These are phyloP conservation scores for Patella pellucida DNA, from an alignment of 2,888 invertebrate species.

Conservation along the genomic window DNA sequence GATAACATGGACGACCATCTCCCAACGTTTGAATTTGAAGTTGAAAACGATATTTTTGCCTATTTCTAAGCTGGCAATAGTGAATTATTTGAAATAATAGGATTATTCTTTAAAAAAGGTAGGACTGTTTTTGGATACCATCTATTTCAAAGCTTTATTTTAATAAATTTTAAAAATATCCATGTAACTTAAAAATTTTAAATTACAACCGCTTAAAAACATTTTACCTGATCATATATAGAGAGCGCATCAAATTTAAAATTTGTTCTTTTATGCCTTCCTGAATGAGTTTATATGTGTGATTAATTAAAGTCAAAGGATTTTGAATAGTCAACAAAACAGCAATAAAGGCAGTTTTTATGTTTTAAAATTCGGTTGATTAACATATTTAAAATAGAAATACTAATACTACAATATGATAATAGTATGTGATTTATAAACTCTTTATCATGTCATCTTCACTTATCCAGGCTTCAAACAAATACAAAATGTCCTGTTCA, in stretches of 20 bases:
- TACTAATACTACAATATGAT: too few relatives aligned
- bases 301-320: slow-evolving; percentile 27
- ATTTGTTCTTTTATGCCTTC: slow-evolving; percentile 16
- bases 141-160: too few relatives aligned
- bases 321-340: slow-evolving; percentile 30
- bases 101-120: too few relatives aligned
- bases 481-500: neutral
- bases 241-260: slow-evolving; percentile 9
- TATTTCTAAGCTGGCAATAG: too few relatives aligned
- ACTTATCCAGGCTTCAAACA: neutral
- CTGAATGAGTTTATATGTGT: slow-evolving; percentile 22
- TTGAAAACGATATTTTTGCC: too few relatives aligned
- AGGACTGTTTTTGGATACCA: too few relatives aligned
- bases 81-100: too few relatives aligned
- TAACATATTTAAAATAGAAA: slow-evolving; percentile 25
- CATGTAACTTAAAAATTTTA: slow-evolving; percentile 14
- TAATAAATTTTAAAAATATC: slow-evolving; percentile 12
- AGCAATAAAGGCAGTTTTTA: slow-evolving; percentile 26
- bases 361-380: slow-evolving; percentile 21
- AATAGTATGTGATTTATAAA: slow-evolving; percentile 22
- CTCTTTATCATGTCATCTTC: neutral
- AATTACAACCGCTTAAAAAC: too few relatives aligned
- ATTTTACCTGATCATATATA: slow-evolving; percentile 18
- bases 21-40: too few relatives aligned
- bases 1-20: too few relatives aligned